Conservation (phyloP, 64 coral and sea anemone species). For the Pachyseris speciosa region DNA sequence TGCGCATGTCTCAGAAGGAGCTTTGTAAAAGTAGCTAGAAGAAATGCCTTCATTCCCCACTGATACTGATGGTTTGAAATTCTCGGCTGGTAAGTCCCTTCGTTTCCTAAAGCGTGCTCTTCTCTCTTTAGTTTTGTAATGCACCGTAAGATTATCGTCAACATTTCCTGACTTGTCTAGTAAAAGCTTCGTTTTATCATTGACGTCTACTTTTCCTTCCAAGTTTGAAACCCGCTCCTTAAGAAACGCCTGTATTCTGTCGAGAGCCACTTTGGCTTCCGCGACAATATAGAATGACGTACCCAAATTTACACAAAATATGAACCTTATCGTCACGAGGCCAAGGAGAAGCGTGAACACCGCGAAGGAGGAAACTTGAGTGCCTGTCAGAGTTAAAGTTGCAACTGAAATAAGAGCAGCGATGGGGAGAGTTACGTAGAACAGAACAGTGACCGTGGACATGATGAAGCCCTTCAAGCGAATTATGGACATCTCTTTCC, state of each 20-base stretch:
- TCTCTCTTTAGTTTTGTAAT: not conserved
- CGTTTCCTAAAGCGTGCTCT: not conserved
- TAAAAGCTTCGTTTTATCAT: not conserved
- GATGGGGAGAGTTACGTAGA: not conserved
- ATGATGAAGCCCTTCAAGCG: not conserved
- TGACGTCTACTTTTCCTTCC: not conserved
- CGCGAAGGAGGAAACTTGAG: not conserved
- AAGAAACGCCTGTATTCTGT: constrained; percentile 6
- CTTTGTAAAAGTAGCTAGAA: too few species aligned
- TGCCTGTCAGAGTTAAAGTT: not conserved
- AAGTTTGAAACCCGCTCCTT: not conserved
- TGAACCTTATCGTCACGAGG: not conserved
- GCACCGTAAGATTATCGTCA: not conserved
- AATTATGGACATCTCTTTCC: constrained; percentile 21
- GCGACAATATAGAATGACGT: not conserved
- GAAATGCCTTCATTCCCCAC: not conserved
- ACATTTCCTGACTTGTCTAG: not conserved
- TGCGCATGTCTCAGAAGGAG: not conserved
- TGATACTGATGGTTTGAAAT: not conserved
- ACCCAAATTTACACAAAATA: constrained; percentile 1
- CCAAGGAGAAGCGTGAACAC: constrained; percentile 38
- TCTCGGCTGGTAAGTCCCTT: not conserved
- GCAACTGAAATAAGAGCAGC: constrained; percentile 3
- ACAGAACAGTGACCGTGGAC: not conserved
- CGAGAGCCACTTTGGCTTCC: constrained; percentile 13